Base-by-base conservation (phyloP, 1,140 invertebrate species). In the Sweltsa coloradensis region DNA sequence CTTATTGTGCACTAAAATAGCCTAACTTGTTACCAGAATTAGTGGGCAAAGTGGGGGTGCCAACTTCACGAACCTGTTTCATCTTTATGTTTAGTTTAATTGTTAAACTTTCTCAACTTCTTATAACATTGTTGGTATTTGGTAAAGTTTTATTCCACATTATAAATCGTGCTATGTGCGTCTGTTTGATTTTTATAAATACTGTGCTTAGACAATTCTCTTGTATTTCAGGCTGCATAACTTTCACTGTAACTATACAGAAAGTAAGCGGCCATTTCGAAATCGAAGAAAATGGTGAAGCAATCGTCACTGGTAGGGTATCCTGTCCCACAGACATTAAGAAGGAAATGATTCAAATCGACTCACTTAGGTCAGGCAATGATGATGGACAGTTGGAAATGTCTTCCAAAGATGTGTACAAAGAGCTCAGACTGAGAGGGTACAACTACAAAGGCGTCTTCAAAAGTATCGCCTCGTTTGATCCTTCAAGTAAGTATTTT, bases 401-500 rank as follows among this genome's bases (percentile, higher is more conserved):
- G 47, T 69, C 70, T 0, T 68, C 67, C 0, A 79, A 78, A 42
- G 92, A 97, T 60, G 75, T 96, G 41, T 97, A 97, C 62, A 95
- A 94, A 60, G 92, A 96, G 63, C 64, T 97, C 1, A 73, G 81
- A 56, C 71, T 96, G 0, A 73, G 91, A 56, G 94, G 94, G 1
- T 97, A 97, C 60, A 82, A 96, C 50, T 97, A 97, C 65, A 78
- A 74, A 19, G 82, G 83, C 22, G 58, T 76, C 0, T 95, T 93
- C 68, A 73, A 78, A 52, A 78, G 75, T 11, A 60, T 84, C 7
- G 60, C 70, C 11, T 65, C 69, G 16, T 56, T 62, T 57, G 59
- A 76, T 62, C 2, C 63, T 64, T 2, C 66, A 69, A 48, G 71
- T 66, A 31, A 43, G 34, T n/a, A n/a, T n/a, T n/a, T n/a, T n/a